Evolutionary conservation across 2,113 vertebrate genomes (phyloP).

Genomic region (Symphodus melops): DNA sequence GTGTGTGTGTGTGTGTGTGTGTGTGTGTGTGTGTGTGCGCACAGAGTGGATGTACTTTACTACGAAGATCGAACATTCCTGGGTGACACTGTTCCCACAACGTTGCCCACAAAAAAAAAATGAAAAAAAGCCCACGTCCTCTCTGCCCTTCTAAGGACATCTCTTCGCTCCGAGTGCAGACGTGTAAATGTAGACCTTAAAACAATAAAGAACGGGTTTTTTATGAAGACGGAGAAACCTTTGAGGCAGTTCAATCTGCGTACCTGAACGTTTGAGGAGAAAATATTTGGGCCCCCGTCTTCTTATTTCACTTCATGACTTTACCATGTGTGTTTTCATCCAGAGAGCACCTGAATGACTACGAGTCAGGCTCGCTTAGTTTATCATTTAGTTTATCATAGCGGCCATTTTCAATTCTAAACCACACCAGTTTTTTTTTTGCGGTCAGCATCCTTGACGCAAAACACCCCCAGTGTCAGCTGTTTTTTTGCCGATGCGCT

Average conservation of each 20-base stretch:
- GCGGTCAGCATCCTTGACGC: no score
- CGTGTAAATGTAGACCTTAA: constrained; percentile 73
- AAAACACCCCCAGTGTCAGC: no score
- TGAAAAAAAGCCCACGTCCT: constrained; percentile 46
- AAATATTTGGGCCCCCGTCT: constrained; percentile 36
- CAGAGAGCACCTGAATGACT: constrained; percentile 36
- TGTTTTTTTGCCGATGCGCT: no score
- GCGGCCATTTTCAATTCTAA: no score
- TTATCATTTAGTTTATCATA: neutral
- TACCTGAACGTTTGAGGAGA: constrained; percentile 25
- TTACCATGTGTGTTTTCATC: constrained; percentile 29
- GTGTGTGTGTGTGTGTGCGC: constrained; percentile 30
- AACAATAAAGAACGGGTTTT: constrained; percentile 68
- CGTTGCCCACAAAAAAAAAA: no score
- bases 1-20: constrained; percentile 34
- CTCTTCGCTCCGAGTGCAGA: constrained; percentile 37
- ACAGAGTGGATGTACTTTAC: constrained; percentile 14
- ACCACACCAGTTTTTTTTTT: no score
- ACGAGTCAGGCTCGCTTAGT: constrained; percentile 5
- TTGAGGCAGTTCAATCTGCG: constrained; percentile 47
- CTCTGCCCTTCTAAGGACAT: constrained; percentile 64
- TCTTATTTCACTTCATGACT: constrained; percentile 35
- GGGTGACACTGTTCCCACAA: constrained; percentile 59
- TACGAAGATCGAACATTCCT: constrained; percentile 53
- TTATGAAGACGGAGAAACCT: constrained; percentile 58